Evolutionary conservation across 2,797 vertebrate genomes (phyloP).

Genomic region (Taenioides sp.): DNA sequence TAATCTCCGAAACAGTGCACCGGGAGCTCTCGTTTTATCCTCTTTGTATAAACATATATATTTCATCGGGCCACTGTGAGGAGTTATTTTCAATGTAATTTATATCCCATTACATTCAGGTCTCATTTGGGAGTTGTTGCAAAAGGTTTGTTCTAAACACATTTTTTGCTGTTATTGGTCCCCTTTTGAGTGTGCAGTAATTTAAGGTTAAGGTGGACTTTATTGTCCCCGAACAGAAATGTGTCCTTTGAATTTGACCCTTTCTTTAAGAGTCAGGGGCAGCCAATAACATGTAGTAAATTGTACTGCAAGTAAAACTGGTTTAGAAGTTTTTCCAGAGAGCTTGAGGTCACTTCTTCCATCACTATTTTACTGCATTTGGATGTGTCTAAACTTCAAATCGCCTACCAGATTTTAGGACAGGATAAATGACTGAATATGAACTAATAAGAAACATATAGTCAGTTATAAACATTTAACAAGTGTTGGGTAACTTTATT

Average conservation of each 20-base stretch:
- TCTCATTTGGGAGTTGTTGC: slow-evolving; percentile 1
- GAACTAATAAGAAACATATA: not conserved
- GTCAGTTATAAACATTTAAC: too few relatives aligned
- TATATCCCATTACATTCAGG: slow-evolving; percentile 2
- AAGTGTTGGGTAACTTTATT: too few relatives aligned
- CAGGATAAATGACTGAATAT: not conserved
- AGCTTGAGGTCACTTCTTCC: not conserved
- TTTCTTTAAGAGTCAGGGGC: not conserved
- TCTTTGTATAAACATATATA: slow-evolving; percentile 8
- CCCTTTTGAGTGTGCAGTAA: not conserved
- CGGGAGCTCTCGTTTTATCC: slow-evolving; percentile 6
- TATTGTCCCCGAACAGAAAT: not conserved
- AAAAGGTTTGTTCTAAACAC: slow-evolving; percentile 5
- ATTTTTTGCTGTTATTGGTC: not conserved
- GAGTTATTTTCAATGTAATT: not conserved
- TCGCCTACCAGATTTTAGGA: not conserved
- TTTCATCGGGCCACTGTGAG: not conserved
- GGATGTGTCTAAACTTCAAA: not conserved
- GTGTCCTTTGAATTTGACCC: not conserved
- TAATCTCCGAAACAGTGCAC: slow-evolving; percentile 9
- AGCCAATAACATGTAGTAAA: not conserved
- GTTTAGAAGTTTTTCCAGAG: not conserved
- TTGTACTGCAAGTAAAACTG: not conserved
- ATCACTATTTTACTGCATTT: not conserved
- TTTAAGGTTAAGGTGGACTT: not conserved